A percentile compares a stretch with the other conserved stretches of the same genome.
These are phyloP conservation scores for Vanessa atalanta DNA, from an alignment of 1,140 invertebrate species.

Conservation along the genomic window DNA sequence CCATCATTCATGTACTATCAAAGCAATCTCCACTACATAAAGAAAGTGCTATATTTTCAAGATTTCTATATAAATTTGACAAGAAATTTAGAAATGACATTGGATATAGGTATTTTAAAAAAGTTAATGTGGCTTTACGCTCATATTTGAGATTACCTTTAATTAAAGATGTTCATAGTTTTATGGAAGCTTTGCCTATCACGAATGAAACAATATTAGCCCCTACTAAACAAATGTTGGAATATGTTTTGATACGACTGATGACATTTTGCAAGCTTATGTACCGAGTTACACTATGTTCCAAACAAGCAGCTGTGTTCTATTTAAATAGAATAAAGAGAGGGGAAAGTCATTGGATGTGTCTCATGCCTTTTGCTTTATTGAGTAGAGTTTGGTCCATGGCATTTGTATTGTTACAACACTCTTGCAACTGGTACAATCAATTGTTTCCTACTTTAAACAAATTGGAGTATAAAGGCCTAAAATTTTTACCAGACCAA, in stretches of 20 bases:
- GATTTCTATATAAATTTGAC: conserved; percentile 83
- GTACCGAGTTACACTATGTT: conserved; percentile 75
- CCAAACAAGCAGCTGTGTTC: conserved; percentile 76
- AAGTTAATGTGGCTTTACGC: conserved; percentile 80
- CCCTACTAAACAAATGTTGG: conserved; percentile 82
- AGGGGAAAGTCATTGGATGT: conserved; percentile 82
- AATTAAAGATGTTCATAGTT: conserved; percentile 73
- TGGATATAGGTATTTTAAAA: conserved; percentile 82
- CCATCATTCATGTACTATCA: conserved; percentile 70
- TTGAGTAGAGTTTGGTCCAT: conserved; percentile 82
- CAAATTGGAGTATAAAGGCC: conserved; percentile 73
- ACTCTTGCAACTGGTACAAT: conserved; percentile 80
- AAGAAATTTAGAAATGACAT: conserved; percentile 83
- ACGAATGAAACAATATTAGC: conserved; percentile 53
- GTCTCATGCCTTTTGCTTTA: conserved; percentile 80
- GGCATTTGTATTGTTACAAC: conserved; percentile 74
- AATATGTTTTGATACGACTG: conserved; percentile 81
- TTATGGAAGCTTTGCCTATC: conserved; percentile 54
- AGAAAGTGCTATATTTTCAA: conserved; percentile 81
- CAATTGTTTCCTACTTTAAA: conserved; percentile 69
- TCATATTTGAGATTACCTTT: conserved; percentile 80
- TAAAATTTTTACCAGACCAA: conserved; percentile 76
- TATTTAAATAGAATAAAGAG: conserved; percentile 79
- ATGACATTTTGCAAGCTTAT: conserved; percentile 82
- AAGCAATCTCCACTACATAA: conserved; percentile 78